Evolutionary conservation across 2,113 vertebrate species (phyloP).

Genomic region (Microcebus jonahi): DNA sequence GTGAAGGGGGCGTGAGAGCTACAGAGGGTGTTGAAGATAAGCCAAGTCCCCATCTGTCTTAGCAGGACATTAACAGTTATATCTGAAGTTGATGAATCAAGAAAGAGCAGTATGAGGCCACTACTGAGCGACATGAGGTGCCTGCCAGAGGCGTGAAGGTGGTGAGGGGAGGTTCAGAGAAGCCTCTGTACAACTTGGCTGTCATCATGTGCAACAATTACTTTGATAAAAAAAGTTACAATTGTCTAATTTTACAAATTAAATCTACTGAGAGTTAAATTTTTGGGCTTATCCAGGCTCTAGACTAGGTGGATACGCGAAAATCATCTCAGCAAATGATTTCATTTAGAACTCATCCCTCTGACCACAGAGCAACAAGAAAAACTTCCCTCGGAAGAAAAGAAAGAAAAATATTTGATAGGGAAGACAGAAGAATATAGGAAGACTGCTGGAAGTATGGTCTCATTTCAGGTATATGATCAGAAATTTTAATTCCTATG

Average conservation of each 20-base stretch:
- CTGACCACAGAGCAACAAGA: not conserved
- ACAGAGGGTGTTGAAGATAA: not conserved
- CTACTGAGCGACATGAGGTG: not conserved
- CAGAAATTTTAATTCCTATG: constrained; percentile 8
- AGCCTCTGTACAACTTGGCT: not conserved
- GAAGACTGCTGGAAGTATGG: not conserved
- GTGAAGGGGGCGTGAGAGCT: not conserved
- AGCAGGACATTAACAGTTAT: not conserved
- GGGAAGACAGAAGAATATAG: not conserved
- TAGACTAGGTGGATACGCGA: not conserved
- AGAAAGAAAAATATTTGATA: not conserved
- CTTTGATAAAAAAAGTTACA: not conserved
- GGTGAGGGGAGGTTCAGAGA: fast-evolving
- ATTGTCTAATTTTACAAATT: not conserved
- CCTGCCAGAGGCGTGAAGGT: too few relatives aligned
- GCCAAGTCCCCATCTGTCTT: not conserved
- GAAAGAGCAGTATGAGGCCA: not conserved
- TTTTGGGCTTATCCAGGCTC: not conserved
- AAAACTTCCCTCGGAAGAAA: constrained; percentile 16
- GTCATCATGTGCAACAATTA: not conserved
- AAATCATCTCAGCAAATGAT: not conserved
- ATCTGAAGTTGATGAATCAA: not conserved
- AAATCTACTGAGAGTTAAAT: not conserved
- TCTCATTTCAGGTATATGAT: not conserved
- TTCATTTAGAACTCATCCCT: not conserved